A percentile compares a stretch with the other conserved stretches of the same genome.
Evolutionary conservation across 2,113 vertebrate genomes (phyloP).

Genomic region (Heterochromis multidens): DNA sequence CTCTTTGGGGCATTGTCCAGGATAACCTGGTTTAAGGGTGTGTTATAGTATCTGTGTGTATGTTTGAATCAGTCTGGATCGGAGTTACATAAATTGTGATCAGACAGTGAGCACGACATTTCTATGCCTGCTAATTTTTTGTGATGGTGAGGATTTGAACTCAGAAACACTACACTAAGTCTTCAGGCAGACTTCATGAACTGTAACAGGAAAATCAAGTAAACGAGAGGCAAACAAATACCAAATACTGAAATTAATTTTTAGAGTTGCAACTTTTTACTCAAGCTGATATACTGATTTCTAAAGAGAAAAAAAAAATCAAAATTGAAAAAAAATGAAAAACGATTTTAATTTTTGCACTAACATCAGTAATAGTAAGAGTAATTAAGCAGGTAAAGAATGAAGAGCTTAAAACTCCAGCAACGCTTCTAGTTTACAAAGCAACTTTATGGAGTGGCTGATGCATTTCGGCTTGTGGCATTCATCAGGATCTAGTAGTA

Average conservation of each 20-base stretch:
- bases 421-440: neutral
- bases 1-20: neutral
- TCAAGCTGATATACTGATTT: neutral
- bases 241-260: neutral
- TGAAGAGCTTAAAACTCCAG: neutral
- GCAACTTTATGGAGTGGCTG: neutral
- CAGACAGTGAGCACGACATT: no score
- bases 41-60: neutral
- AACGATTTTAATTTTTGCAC: neutral
- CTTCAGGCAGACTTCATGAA: neutral
- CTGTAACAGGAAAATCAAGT: neutral
- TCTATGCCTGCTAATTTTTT: neutral
- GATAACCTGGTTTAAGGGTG: neutral
- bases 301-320: neutral
- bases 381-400: neutral
- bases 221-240: neutral
- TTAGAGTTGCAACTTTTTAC: neutral
- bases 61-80: neutral
- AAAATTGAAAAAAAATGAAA: neutral
- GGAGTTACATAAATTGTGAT: neutral
- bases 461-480: neutral
- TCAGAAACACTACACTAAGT: neutral
- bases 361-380: neutral
- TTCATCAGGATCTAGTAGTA: rapidly evolving
- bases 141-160: neutral